Evolutionary conservation across 2,888 invertebrate genomes (phyloP), one percentile per base, ranked within the genome.

Genomic region (Polydrusus cervinus): DNA sequence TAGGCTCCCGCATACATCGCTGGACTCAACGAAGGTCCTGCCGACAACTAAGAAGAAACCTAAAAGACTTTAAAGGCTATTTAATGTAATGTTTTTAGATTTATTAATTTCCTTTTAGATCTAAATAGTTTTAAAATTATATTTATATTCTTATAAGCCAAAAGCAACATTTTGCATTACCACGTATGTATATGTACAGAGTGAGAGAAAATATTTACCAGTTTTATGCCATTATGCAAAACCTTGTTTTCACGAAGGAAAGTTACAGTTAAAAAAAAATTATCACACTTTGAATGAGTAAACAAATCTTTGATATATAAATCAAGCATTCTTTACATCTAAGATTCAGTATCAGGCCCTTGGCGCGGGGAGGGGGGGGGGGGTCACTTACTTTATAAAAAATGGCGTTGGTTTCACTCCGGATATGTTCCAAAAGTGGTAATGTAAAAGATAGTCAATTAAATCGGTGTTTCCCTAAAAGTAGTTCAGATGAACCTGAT

Each of bases 1-100:
- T 62, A 77, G 77, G 69, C 68, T n/a, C 71, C 77, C n/a, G 71
- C 74, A 60, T 77, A 75, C 55, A 47, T 76, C 10, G 30, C 73
- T 18, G 76, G 69, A 20, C 6, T 76, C 3, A 70, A 73, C 71
- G 76, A 76, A 16, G 47, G 30, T 2, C 18, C 71, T 11, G 47
- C 65, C 14, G 75, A 74, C 20, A 74, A 74, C 65, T 74, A 74
- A 70, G 18, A 60, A 38, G 34, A 57, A 57, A 57, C 34, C 57
- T 20, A 64, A 65, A 65, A 65, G 65, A 65, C 65, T 65, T 49
- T 34, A 51, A 8, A 34, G n/a, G n/a, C n/a, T n/a, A 47, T 51
- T 18, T 45, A 43, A 34, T 13, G 34, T 16, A 14, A n/a, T 60
- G 11, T 38, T 18, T 60, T 11, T 60, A 60, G 57, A 60, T 60